Evolutionary conservation across 1,140 invertebrate species (phyloP), one percentile per base, ranked within the genome.

Genomic region (Eubasilissa regina): DNA sequence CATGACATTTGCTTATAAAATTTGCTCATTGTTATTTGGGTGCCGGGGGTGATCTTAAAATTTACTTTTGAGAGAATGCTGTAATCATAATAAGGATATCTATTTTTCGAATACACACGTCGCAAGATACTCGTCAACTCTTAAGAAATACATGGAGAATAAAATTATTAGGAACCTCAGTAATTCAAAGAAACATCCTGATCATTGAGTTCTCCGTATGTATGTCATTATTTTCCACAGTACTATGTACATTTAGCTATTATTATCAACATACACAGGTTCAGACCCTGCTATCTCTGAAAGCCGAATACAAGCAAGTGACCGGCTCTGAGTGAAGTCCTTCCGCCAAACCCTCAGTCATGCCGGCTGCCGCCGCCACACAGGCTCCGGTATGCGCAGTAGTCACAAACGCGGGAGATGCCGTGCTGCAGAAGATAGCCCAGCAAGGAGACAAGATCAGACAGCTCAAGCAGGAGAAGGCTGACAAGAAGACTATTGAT

Each of bases 361-460:
- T 3, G 9, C 45, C 48, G 58, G 25, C 80, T 43, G 68, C 35
- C 9, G 51, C 58, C 21, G 10, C 66, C 12, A 84, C 25, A 79
- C 45, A 55, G 76, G 25, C 53, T 21, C 83, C 70, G 12, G 62
- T 45, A 44, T 8, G 19, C 13, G 1, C 56, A n/a, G 45, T 53
- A 25, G 45, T 43, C 19, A 47, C 55, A 15, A 44, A 51, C 62
- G 15, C 15, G 13, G 85, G 17, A 80, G 51, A 74, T 78, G 25
- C 43, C 6, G 80, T 45, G 12, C 68, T 82, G 13, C 84, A 86
- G 7, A 87, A 90, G 82, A 91, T 92, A 17, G 84, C 84, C 1
- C 87, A 90, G 81, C 92, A 95, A 86, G 95, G 94, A 3, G 92
- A 95, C 83, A 86, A 91, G 75, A 91, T 96, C 12, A 86, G 95